Evolutionary conservation across 2,113 vertebrate species (phyloP).

Genomic region (Danionella cerebrum): DNA sequence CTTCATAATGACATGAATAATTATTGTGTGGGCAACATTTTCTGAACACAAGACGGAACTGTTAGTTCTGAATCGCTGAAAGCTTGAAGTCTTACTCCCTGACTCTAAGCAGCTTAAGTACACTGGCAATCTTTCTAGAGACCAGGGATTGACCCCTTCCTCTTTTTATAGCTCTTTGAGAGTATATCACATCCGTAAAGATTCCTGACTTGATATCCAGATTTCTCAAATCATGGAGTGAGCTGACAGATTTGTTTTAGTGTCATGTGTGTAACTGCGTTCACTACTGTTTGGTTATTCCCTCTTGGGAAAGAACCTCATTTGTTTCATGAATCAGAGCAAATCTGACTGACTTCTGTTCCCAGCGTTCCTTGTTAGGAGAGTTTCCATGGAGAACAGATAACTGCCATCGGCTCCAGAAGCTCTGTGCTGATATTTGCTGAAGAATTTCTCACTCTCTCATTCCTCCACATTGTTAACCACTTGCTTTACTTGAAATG

Average conservation of each 20-base stretch:
- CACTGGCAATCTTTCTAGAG: neutral
- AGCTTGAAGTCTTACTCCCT: neutral
- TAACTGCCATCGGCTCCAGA: neutral
- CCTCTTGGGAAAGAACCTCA: conserved; percentile 18
- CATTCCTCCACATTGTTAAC: neutral
- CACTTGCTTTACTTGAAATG: neutral
- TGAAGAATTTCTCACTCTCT: conserved; percentile 2
- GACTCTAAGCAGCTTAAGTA: conserved; percentile 5
- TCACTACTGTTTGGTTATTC: conserved; percentile 5
- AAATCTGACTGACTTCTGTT: conserved; percentile 37
- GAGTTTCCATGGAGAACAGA: conserved; percentile 28
- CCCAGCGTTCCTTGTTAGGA: conserved; percentile 34
- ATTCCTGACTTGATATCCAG: neutral
- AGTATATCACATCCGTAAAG: neutral
- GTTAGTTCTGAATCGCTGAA: neutral
- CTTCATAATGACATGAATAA: neutral
- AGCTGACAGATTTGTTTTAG: neutral
- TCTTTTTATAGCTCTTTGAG: neutral
- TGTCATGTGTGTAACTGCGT: neutral
- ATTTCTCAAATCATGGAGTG: neutral
- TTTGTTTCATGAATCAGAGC: conserved; percentile 38
- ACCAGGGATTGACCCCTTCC: neutral
- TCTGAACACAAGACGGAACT: neutral
- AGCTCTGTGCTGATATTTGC: conserved; percentile 13
- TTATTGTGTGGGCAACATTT: conserved; percentile 8